Base-by-base conservation (phyloP, 2,888 invertebrate species). In the Idaea biselata region DNA sequence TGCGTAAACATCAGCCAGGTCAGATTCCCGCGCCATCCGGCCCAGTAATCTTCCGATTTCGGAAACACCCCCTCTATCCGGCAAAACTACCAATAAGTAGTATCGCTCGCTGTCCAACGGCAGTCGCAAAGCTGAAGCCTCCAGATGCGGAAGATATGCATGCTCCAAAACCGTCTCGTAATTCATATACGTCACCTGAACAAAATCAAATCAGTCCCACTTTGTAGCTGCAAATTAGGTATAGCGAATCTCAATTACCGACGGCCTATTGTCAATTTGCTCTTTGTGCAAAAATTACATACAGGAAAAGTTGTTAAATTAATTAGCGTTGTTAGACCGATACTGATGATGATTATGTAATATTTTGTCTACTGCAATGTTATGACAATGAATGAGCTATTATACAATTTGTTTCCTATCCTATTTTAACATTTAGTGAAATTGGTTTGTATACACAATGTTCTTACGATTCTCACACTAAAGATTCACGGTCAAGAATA, bases 41-140 rank as follows among this genome's bases (percentile, higher is more conserved):
- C 94, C 93, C 17, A 96, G 93, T 63, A 97, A 86, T 31, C 94
- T 89, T 60, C 94, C 94, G 61, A 97, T 90, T 70, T 93, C 93
- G 55, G 94, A 93, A 53, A 91, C 86, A 55, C 95, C 94, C 58
- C 94, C 93, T 60, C 95, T 93, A 62, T 94, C 90, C 1, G 97
- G 97, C 68, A 97, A 87, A 60, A 97, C 82, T 58, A 97, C 94
- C 61, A 97, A 89, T 56, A 97, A 91, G 78, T 96, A 96, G 81
- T 97, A 97, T 63, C 96, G 94, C 0, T 95, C 94, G 71, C 96
- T 97, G 80, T 97, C 97, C 61, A 97, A 83, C 14, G 97, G 97
- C 77, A 97, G 93, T 68, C 96, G 95, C 60, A 97, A 88, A 1
- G 95, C 96, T 58, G 95, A 93, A 11, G 96, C 94, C 74, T 95